A percentile compares a stretch with the other conserved stretches of the same genome.
These are phyloP conservation scores for Characodon lateralis DNA, from an alignment of 2,797 vertebrate genomes.

Conservation along the genomic window DNA sequence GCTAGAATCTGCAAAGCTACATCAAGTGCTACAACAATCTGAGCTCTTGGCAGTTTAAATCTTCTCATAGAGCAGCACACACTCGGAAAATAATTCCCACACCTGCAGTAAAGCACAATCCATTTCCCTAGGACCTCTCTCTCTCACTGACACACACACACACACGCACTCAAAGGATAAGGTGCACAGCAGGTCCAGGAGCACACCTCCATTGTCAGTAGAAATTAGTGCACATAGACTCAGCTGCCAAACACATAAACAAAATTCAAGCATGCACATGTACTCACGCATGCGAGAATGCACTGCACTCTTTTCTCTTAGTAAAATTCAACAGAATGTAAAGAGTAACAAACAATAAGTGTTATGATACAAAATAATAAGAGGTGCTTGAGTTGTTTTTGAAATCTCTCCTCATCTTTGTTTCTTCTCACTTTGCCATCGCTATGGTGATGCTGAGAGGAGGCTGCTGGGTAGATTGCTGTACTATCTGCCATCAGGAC, in stretches of 20 bases:
- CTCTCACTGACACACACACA: not conserved
- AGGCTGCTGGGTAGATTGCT: slow-evolving; percentile 57
- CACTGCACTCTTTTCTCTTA: slow-evolving; percentile 5
- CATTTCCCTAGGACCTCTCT: slow-evolving; percentile 18
- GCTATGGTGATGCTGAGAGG: slow-evolving; percentile 67
- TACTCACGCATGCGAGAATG: slow-evolving; percentile 36
- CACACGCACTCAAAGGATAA: slow-evolving; percentile 19
- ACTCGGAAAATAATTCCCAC: slow-evolving; percentile 70
- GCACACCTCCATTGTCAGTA: slow-evolving; percentile 50
- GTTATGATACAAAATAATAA: slow-evolving; percentile 32
- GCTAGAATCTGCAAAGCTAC: slow-evolving; percentile 67
- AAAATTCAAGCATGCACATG: slow-evolving; percentile 53
- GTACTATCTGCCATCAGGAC: slow-evolving; percentile 70
- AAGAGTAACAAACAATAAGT: slow-evolving; percentile 32
- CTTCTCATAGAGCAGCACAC: slow-evolving; percentile 64
- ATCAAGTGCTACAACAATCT: slow-evolving; percentile 60
- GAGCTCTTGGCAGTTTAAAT: slow-evolving; percentile 68
- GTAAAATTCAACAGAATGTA: slow-evolving; percentile 22
- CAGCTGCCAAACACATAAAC: slow-evolving; percentile 54
- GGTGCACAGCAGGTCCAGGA: slow-evolving; percentile 18
- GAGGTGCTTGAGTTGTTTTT: slow-evolving; percentile 41
- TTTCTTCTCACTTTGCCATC: slow-evolving; percentile 57
- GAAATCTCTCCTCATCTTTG: slow-evolving; percentile 43
- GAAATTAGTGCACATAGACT: slow-evolving; percentile 28
- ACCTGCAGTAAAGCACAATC: slow-evolving; percentile 66